Conservation (phyloP, 2,797 vertebrate species). For the Sebastes alutus region DNA sequence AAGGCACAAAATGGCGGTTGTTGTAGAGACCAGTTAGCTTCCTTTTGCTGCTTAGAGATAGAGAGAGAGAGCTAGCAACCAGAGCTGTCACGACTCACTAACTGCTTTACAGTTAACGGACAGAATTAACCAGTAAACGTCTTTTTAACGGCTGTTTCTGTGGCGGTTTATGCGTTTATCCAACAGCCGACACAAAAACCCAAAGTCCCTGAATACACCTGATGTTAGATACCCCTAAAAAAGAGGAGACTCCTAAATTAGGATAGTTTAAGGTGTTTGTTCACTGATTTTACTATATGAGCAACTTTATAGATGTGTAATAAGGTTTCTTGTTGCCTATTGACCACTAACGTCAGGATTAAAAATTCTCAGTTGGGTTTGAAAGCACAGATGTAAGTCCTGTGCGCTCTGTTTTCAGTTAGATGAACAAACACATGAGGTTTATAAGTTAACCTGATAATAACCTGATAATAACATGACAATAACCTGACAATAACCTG, state of each 20-base stretch:
- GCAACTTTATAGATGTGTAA: neutral
- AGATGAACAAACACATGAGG: no score
- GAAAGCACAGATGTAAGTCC: no score
- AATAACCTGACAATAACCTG: no score
- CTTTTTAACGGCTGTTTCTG: neutral
- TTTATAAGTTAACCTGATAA: no score
- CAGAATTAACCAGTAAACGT: neutral
- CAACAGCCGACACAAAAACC: neutral
- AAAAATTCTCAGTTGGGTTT: neutral
- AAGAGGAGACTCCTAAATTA: neutral
- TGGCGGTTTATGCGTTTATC: neutral
- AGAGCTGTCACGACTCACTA: conserved; percentile 61
- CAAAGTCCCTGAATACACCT: neutral
- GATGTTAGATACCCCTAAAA: neutral
- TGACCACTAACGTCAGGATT: neutral
- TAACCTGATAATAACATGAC: no score
- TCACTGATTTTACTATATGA: neutral
- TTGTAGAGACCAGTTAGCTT: conserved; percentile 81
- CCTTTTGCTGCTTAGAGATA: no score
- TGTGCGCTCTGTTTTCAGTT: no score
- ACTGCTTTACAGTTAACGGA: neutral
- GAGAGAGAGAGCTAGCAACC: no score
- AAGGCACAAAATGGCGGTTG: conserved; percentile 89
- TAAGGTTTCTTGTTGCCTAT: neutral
- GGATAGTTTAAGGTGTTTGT: neutral